Base-by-base conservation (phyloP, 1,140 invertebrate species). In the Musca vetustissima region DNA sequence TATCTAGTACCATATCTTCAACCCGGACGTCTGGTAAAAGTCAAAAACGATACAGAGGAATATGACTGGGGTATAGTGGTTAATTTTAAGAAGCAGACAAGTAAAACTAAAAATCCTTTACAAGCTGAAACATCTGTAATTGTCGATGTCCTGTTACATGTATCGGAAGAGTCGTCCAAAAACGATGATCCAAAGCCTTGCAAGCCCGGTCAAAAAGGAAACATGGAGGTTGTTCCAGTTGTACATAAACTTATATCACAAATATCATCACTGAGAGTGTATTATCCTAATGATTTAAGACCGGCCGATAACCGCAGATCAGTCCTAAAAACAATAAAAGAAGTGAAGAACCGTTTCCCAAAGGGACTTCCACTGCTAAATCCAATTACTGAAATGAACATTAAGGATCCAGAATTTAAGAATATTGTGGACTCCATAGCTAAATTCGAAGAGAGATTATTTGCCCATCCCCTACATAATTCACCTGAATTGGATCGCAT, bases 51-150 rank as follows among this genome's bases (percentile, higher is more conserved):
- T 61, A 88, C 91, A 0, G 85, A 93, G 68, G 91, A 96, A 79
- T 99, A 96, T 83, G 97, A 96, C 73, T 99, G 97, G 97, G 96
- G 96, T 43, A 93, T 96, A 24, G 89, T 99, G 52, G 88, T 99
- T 1, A 98, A 97, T 83, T 98, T 96, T 76, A 92, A 93, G 74
- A 95, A 94, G 74, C 85, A 90, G 69, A 85, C 84, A 47, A 82
- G 78, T 67, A 75, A 73, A 53, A 71, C 77, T 24, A 87, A 81
- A 73, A 90, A 90, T 83, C 87, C 89, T 1, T 71, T 86, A 3
- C 87, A 88, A 32, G 80, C 85, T 0, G 85, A 87, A 8, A 83
- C 87, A 0, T 84, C 84, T 11, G 90, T 96, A 66, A 87, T 94
- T 36, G 88, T 96, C 8, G 95, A 98, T 76, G 88, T 95, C 13